Base-by-base conservation (phyloP, 2,888 invertebrate genomes). In the Eupithecia centaureata region DNA sequence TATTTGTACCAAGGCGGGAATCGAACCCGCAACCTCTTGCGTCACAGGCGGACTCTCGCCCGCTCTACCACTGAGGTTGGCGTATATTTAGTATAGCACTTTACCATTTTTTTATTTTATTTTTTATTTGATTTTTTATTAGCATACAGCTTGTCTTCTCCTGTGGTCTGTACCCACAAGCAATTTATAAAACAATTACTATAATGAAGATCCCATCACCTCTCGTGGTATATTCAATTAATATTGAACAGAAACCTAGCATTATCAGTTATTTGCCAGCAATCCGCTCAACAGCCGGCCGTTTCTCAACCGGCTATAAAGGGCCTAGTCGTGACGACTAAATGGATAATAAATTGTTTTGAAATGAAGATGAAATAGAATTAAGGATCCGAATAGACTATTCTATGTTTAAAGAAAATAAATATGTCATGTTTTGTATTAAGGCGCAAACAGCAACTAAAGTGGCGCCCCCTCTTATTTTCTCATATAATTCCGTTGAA, bases 241-340 rank as follows among this genome's bases (percentile, higher is more conserved):
- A 70, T 70, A 66, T 63, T 33, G 63, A 63, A 63, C 35, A 22
- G 56, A 66, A 58, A 51, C 63, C 60, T 63, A 38, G 65, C 27
- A 70, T 70, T 70, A 69, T 52, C 62, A 60, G 63, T 35, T 69
- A 54, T 68, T 69, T 65, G 51, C 63, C 59, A 63, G 58, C 52
- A 58, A 65, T 51, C 35, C 25, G 18, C 10, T 52, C 15, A 27
- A 8, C 27, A 27, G 52, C 52, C 0, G 27, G 52, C 52, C 15
- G 15, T 52, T 52, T 27, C 32, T 32, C 32, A 12, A 10, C 57
- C 30, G 28, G 32, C 18, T 32, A 57, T 57, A 57, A 33, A 32
- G 32, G 56, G 56, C 30, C 18, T 18, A 28, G 18, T 57, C 57
- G 57, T 57, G 57, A 57, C 32, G 18, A 32, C 22, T 22, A 22